These are phyloP conservation scores for Ascidia mentula DNA, from an alignment of 23 tunicate genomes.

Conservation along the genomic window DNA sequence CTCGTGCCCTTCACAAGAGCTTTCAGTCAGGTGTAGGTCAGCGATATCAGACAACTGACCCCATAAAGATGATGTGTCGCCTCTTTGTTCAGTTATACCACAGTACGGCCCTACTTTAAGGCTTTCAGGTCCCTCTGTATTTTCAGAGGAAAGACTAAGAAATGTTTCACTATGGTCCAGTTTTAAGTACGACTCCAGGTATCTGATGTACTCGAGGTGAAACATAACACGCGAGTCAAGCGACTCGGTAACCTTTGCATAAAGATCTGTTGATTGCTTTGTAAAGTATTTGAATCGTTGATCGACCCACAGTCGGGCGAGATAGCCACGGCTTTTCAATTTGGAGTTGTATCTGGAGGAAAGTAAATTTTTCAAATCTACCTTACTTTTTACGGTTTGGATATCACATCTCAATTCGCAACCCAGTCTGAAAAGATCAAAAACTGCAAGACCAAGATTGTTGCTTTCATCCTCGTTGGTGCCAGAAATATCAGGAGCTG, in stretches of 20 bases:
- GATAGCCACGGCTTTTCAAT: neutral
- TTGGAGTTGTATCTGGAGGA: conserved; percentile 8
- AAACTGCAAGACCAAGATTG: conserved; percentile 76
- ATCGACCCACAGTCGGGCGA: neutral
- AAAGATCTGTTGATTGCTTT: conserved; percentile 20
- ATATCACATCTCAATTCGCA: conserved; percentile 39
- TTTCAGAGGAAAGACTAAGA: conserved; percentile 6
- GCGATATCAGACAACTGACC: conserved; percentile 65
- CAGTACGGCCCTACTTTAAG: conserved; percentile 56
- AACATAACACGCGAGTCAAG: conserved; percentile 22
- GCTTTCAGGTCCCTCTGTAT: conserved; percentile 10
- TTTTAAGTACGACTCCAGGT: conserved; percentile 47
- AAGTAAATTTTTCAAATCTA: conserved; percentile 49
- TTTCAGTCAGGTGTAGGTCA: conserved; percentile 38
- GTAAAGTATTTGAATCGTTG: conserved; percentile 54
- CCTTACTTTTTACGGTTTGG: conserved; percentile 1
- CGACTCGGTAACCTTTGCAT: neutral
- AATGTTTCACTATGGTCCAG: conserved; percentile 41
- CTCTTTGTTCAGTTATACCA: conserved; percentile 40
- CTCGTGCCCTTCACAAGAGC: neutral
- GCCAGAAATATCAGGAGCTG: neutral
- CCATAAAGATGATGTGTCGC: conserved; percentile 42
- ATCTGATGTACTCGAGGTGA: conserved; percentile 51
- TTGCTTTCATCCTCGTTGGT: conserved; percentile 31
- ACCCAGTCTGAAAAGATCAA: conserved; percentile 74